Conservation (phyloP, 2,797 vertebrate species). For the Anguilla marmorata region DNA sequence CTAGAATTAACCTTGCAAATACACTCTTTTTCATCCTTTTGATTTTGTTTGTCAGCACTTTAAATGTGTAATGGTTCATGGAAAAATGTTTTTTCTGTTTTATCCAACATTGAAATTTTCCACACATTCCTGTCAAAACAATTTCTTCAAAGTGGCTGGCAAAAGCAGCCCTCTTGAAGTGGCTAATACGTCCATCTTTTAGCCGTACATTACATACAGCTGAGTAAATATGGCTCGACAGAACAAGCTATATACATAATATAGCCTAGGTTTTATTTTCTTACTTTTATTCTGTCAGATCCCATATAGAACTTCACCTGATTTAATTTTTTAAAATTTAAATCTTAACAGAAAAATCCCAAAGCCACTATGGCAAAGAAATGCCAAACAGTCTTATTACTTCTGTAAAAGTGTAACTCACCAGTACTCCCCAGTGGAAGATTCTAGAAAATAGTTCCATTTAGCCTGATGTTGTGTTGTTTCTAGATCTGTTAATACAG, state of each 20-base stretch:
- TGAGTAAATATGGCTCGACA: neutral
- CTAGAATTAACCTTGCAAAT: neutral
- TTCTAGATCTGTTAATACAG: neutral
- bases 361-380: neutral
- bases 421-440: neutral
- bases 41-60: neutral
- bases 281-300: neutral
- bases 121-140: neutral
- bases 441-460: neutral
- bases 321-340: neutral
- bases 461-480: neutral
- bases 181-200: neutral
- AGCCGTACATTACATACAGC: neutral
- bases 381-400: neutral
- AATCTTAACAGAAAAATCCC: neutral
- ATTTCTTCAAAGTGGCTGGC: neutral
- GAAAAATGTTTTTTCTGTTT: neutral
- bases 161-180: slow-evolving; percentile 3
- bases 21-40: neutral
- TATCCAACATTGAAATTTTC: neutral
- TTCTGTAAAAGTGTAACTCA: neutral
- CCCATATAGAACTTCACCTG: neutral
- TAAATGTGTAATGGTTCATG: neutral
- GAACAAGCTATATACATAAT: neutral
- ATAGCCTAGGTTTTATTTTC: neutral